A percentile compares a stretch with the other conserved stretches of the same genome.
Conservation (phyloP, 1,140 invertebrate species). For the Orussus abietinus region DNA sequence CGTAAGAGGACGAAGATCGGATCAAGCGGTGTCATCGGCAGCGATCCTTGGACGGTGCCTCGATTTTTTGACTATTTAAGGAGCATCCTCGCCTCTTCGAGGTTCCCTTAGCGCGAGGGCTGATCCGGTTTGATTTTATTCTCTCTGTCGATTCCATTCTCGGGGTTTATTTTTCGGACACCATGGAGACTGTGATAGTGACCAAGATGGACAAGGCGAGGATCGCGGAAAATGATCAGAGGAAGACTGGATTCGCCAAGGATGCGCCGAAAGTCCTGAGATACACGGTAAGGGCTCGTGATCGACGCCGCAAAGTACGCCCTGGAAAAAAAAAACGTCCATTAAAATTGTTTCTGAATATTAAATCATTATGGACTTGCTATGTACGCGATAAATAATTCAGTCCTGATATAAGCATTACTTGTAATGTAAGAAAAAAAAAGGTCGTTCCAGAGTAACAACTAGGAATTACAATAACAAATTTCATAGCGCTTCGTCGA, state of each 20-base stretch:
- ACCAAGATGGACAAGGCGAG: slow-evolving; percentile 12
- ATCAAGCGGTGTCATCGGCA: neutral
- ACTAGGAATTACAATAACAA: too few species aligned
- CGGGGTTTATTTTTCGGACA: neutral
- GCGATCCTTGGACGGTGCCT: too few species aligned
- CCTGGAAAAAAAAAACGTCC: slow-evolving; percentile 5
- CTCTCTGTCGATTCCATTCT: neutral
- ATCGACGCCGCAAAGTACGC: too few species aligned
- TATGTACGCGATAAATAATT: slow-evolving; percentile 3
- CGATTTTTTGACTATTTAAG: too few species aligned
- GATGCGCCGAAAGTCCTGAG: slow-evolving; percentile 32
- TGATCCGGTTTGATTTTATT: neutral
- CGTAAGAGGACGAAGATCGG: too few species aligned
- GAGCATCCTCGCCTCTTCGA: slow-evolving; percentile 16
- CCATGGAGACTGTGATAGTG: slow-evolving; percentile 21
- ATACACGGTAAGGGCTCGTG: slow-evolving; percentile 38
- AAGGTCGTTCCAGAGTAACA: neutral
- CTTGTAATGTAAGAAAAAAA: slow-evolving; percentile 10
- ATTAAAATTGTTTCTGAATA: slow-evolving; percentile 5
- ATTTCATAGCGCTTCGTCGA: too few species aligned
- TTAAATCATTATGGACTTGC: neutral
- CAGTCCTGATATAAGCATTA: neutral
- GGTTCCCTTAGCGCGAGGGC: slow-evolving; percentile 7
- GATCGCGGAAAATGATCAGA: slow-evolving; percentile 23
- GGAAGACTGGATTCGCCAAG: slow-evolving; percentile 30